These are phyloP conservation scores for Drosophila orena DNA, from an alignment of 1,140 invertebrate genomes.

Conservation along the genomic window DNA sequence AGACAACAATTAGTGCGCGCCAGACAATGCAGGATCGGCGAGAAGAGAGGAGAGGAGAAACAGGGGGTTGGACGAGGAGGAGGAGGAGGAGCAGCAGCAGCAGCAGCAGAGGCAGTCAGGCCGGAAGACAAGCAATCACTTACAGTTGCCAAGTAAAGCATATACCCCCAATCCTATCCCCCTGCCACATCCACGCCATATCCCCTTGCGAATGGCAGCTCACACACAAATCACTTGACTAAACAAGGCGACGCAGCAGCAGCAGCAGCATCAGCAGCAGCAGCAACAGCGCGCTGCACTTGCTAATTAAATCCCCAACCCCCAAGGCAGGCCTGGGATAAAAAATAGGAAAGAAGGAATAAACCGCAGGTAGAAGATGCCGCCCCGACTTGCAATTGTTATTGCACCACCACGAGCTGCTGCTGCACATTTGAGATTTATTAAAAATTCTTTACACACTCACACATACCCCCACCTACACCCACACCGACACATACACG, in stretches of 20 bases:
- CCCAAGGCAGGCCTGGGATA: conserved; percentile 22
- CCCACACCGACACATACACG: conserved; percentile 24
- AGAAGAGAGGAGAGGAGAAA: neutral
- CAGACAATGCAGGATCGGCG: conserved; percentile 47
- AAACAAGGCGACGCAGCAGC: conserved; percentile 73
- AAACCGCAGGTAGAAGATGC: conserved; percentile 60
- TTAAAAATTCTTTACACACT: conserved; percentile 82
- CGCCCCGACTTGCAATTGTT: conserved; percentile 69
- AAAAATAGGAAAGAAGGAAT: conserved; percentile 12
- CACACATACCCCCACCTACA: conserved; percentile 21
- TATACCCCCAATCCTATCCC: neutral
- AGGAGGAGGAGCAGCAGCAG: neutral
- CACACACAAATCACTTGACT: conserved; percentile 80
- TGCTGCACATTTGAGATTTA: conserved; percentile 84
- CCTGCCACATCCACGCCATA: neutral
- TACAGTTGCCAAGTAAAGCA: conserved; percentile 60
- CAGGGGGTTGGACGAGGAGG: neutral
- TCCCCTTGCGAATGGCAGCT: conserved; percentile 35
- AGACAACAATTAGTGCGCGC: conserved; percentile 63
- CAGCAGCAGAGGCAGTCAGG: conserved; percentile 14
- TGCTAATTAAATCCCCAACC: conserved; percentile 83
- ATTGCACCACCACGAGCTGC: conserved; percentile 47
- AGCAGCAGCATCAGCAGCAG: conserved; percentile 8
- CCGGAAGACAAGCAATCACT: conserved; percentile 79
- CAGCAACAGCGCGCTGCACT: conserved; percentile 66